Evolutionary conservation across 2,888 invertebrate genomes (phyloP).

Genomic region (Drosophila hamatofila): DNA sequence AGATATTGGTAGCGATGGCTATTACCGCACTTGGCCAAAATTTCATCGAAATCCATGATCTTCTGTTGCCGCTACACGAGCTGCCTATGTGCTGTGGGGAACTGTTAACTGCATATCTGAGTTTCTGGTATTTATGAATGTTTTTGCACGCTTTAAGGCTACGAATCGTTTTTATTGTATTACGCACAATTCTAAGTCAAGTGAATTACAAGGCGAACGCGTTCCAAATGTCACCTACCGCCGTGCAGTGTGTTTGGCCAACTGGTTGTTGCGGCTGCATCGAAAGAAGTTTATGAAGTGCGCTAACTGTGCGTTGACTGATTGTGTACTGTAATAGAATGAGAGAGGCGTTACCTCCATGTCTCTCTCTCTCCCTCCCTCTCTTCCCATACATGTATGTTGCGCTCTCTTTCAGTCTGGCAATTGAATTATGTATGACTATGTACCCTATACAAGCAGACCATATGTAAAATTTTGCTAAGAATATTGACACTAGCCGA

Average conservation of each 20-base stretch:
- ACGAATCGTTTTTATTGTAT: slow-evolving; percentile 26
- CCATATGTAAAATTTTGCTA: slow-evolving; percentile 22
- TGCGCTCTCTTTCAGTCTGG: slow-evolving; percentile 27
- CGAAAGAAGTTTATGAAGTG: slow-evolving; percentile 13
- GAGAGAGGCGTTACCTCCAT: neutral
- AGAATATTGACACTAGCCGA: slow-evolving; percentile 20
- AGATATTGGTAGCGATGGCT: slow-evolving; percentile 86
- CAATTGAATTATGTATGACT: slow-evolving; percentile 37
- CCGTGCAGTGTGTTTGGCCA: slow-evolving; percentile 43
- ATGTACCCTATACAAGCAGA: slow-evolving; percentile 7
- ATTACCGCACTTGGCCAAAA: slow-evolving; percentile 86
- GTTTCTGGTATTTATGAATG: neutral
- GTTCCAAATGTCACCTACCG: slow-evolving; percentile 56
- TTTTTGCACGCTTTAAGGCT: neutral
- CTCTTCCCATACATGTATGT: neutral
- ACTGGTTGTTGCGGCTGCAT: slow-evolving; percentile 52
- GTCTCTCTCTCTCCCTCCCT: neutral
- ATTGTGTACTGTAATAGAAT: neutral
- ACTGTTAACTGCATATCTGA: slow-evolving; percentile 45
- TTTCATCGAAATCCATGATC: slow-evolving; percentile 85
- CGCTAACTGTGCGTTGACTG: neutral
- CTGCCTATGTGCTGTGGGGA: neutral
- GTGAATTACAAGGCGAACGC: slow-evolving; percentile 44
- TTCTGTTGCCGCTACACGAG: no score
- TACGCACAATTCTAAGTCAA: slow-evolving; percentile 16